These are phyloP conservation scores for Podiceps cristatus DNA, from an alignment of 2,113 vertebrate species.

Conservation along the genomic window DNA sequence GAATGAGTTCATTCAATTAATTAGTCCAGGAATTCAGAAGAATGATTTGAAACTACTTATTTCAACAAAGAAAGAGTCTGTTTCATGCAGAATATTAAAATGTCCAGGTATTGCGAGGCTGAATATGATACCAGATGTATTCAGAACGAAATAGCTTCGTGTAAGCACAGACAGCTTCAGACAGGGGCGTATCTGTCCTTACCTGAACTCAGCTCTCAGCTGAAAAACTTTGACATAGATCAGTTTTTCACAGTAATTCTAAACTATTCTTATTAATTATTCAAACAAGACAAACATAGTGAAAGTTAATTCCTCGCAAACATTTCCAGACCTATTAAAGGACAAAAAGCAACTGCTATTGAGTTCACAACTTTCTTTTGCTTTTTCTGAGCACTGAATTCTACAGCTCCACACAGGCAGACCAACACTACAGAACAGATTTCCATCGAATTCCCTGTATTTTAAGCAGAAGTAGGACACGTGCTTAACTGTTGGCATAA, in stretches of 20 bases:
- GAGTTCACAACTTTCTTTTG: not conserved
- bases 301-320: not conserved
- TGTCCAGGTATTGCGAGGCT: not conserved
- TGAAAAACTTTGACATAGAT: not conserved
- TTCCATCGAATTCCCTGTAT: not conserved
- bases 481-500: not conserved
- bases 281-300: not conserved
- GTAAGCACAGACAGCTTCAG: not conserved
- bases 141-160: not conserved
- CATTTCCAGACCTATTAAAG: not conserved
- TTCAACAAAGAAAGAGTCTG: not conserved
- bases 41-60: not conserved
- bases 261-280: not conserved
- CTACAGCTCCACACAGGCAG: not conserved
- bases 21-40: not conserved
- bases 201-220: not conserved
- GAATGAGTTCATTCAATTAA: not conserved
- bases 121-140: not conserved
- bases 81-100: not conserved
- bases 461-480: not conserved
- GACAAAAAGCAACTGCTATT: not conserved
- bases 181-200: not conserved
- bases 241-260: not conserved
- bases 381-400: not conserved
- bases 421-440: not conserved